A percentile compares a stretch with the other conserved stretches of the same genome.
phyloP scores from a whole-genome alignment of 2,797 vertebrate species.

The Tenualosa ilisha region DNA sequence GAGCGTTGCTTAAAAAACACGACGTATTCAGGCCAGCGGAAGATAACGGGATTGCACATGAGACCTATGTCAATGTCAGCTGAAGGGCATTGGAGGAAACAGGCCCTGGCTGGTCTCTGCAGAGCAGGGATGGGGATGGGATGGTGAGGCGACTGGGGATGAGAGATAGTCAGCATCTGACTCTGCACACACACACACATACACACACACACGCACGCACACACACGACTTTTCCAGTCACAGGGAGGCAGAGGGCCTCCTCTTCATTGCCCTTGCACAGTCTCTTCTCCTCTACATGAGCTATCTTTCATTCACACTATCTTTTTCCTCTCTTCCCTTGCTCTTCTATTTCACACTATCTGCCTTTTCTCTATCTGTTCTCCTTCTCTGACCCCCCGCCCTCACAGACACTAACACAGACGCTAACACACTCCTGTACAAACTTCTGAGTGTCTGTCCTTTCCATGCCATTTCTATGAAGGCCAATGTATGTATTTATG shows the following conservation, averaged over 20 bases:
- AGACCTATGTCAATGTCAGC: constrained; percentile 73
- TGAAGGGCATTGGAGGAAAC: constrained; percentile 78
- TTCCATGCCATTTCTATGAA: constrained; percentile 69
- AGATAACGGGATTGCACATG: constrained; percentile 70
- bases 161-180: constrained; percentile 64
- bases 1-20: constrained; percentile 70
- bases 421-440: background rate
- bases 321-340: background rate
- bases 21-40: constrained; percentile 69
- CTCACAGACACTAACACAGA: constrained; percentile 24
- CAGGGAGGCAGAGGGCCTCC: constrained; percentile 36
- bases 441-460: constrained; percentile 59
- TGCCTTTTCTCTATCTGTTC: constrained; percentile 18
- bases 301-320: constrained; percentile 15
- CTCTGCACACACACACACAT: constrained; percentile 49
- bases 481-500: constrained; percentile 76
- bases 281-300: background rate
- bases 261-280: background rate
- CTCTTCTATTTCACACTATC: constrained; percentile 30
- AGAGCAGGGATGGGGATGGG: constrained; percentile 35
- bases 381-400: background rate
- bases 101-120: constrained; percentile 64
- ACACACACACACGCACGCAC: constrained; percentile 54
- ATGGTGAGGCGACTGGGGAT: constrained; percentile 58
- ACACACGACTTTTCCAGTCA: constrained; percentile 59